Percentiles rank a stretch among this genome's conserved stretches.
Evolutionary conservation across 35 echinoderm and acorn worm genomes (phyloP).

Genomic region (Amphiura filiformis): DNA sequence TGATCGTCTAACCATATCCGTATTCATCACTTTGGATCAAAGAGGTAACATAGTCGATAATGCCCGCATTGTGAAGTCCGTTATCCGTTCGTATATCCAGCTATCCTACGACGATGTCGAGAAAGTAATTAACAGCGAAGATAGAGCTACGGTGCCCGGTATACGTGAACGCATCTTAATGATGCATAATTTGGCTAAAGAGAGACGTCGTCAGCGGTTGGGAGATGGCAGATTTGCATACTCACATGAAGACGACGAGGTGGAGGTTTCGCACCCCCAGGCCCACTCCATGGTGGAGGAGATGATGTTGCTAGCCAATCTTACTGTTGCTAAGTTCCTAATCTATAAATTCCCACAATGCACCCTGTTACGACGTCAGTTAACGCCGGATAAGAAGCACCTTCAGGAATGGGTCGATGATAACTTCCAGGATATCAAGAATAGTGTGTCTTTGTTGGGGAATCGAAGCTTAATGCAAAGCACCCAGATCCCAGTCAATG

Average conservation of each 20-base stretch:
- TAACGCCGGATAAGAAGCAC: slow-evolving; percentile 42
- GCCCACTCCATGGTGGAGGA: slow-evolving; percentile 69
- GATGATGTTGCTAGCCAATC: slow-evolving; percentile 70
- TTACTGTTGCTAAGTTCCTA: slow-evolving; percentile 59
- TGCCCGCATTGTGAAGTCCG: slow-evolving; percentile 38
- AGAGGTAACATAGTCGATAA: slow-evolving; percentile 30
- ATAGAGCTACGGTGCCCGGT: neutral
- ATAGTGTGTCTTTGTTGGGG: slow-evolving; percentile 29
- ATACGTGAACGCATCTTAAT: slow-evolving; percentile 12
- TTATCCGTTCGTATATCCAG: slow-evolving; percentile 56
- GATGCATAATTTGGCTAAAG: slow-evolving; percentile 43
- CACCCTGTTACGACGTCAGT: slow-evolving; percentile 66
- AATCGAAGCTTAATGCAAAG: neutral
- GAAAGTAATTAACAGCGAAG: slow-evolving; percentile 23
- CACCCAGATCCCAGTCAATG: neutral
- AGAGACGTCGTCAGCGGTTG: slow-evolving; percentile 25
- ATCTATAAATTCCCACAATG: slow-evolving; percentile 40
- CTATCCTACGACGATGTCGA: slow-evolving; percentile 74
- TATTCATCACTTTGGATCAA: slow-evolving; percentile 56
- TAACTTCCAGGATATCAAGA: slow-evolving; percentile 18
- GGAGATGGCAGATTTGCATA: slow-evolving; percentile 37
- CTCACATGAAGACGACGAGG: slow-evolving; percentile 45
- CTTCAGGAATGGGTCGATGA: slow-evolving; percentile 49
- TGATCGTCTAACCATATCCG: slow-evolving; percentile 70
- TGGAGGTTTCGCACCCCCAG: slow-evolving; percentile 26